phyloP scores from a whole-genome alignment of 1,140 invertebrate genomes.

The Lutraria rhynchaena region DNA sequence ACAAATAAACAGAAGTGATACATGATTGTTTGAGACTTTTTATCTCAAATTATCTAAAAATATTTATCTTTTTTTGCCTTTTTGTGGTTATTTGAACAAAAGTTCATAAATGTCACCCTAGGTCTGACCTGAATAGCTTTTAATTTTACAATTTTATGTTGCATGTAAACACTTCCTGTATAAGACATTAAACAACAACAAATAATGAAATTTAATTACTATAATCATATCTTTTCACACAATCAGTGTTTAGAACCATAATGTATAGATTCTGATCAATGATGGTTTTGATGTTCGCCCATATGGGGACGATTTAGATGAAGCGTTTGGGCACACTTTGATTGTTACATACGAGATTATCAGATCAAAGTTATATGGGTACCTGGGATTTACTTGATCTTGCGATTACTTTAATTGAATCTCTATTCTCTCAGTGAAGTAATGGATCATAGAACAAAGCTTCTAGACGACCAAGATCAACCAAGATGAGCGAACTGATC shows the following conservation, averaged over 20 bases:
- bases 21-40: too few relatives aligned
- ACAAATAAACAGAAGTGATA: too few relatives aligned
- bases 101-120: too few relatives aligned
- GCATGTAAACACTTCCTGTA: too few relatives aligned
- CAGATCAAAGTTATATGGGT: constrained; percentile 31
- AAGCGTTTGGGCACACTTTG: neutral
- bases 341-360: neutral
- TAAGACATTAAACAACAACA: too few relatives aligned
- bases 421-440: constrained; percentile 13
- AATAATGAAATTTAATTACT: constrained; percentile 38
- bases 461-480: neutral
- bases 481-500: too few relatives aligned
- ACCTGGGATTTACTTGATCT: constrained; percentile 19
- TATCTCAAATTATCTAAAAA: too few relatives aligned
- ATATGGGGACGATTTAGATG: constrained; percentile 16
- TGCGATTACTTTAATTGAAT: constrained; percentile 28
- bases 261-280: constrained; percentile 11
- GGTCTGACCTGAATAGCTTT: too few relatives aligned
- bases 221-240: constrained; percentile 7
- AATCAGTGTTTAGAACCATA: constrained; percentile 3
- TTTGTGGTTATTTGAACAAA: too few relatives aligned
- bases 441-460: constrained; percentile 26
- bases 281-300: constrained; percentile 16
- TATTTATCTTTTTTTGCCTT: too few relatives aligned
- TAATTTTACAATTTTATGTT: too few relatives aligned